Percentiles rank a stretch among this genome's conserved stretches.
Evolutionary conservation across 2,113 vertebrate species (phyloP).

Genomic region (Chaenocephalus aceratus): DNA sequence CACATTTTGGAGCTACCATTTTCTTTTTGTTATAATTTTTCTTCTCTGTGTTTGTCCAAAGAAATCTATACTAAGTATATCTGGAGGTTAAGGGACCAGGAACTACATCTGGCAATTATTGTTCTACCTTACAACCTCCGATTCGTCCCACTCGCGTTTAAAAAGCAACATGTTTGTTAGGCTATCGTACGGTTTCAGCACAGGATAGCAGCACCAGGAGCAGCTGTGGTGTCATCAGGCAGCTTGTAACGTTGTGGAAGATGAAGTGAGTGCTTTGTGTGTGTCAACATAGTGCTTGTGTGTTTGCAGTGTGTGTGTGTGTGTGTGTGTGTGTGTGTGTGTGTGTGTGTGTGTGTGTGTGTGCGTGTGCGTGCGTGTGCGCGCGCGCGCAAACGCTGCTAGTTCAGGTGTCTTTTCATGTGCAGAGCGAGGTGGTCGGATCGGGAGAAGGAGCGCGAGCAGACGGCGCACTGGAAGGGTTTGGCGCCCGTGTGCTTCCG

Average conservation of each 20-base stretch:
- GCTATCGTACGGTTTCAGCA: slow-evolving; percentile 27
- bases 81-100: slow-evolving; percentile 42
- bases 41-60: slow-evolving; percentile 46
- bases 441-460: slow-evolving; percentile 97
- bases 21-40: slow-evolving; percentile 35
- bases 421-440: slow-evolving; percentile 98
- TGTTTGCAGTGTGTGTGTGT: slow-evolving; percentile 16
- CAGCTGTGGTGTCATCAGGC: slow-evolving; percentile 53
- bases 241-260: slow-evolving; percentile 29
- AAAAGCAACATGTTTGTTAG: slow-evolving; percentile 46
- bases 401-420: slow-evolving; percentile 99
- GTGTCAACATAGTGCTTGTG: slow-evolving; percentile 50
- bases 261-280: slow-evolving; percentile 40
- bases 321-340: not conserved
- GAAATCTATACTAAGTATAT: slow-evolving; percentile 36
- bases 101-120: slow-evolving; percentile 22
- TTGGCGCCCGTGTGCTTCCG: slow-evolving; percentile 98
- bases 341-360: slow-evolving; percentile 13
- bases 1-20: slow-evolving; percentile 51
- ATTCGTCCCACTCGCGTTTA: slow-evolving; percentile 35
- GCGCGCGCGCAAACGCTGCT: slow-evolving; percentile 48
- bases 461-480: slow-evolving; percentile 97
- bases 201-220: slow-evolving; percentile 61
- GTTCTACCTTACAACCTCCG: slow-evolving; percentile 55
- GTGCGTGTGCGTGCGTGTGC: not conserved